Base-by-base conservation (phyloP, 2,797 vertebrate genomes). In the Alauda arvensis region DNA sequence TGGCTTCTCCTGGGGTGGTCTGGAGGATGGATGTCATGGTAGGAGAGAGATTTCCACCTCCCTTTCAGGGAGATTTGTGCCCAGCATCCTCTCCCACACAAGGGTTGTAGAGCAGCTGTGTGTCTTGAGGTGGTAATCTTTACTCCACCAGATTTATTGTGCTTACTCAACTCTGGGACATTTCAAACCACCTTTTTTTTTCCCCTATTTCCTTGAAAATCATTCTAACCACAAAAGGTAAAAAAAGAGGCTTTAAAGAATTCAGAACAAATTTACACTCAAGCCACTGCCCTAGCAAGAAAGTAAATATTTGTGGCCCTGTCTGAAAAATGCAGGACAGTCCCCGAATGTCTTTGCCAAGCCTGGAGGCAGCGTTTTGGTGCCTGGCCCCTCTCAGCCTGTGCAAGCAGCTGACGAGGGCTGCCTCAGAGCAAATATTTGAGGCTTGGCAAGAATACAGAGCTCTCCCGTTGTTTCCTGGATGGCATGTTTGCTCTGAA, bases 401-500 rank as follows among this genome's bases (percentile, higher is more conserved):
- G 23, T 29, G 43, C 60, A 52, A 94, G 72, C 79, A 96, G 69
- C 84, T 94, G 81, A 76, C 1, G 9, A 56, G 39, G n/a, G 63
- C 71, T 69, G 61, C n/a, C 56, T 85, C 81, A 75, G 45, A 90
- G 89, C 77, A 94, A 93, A 88, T 91, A 93, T 92, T 89, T 94
- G 91, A 86, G 80, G 51, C 79, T 89, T 95, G 88, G 74, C 77
- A 94, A 18, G 76, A 91, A 63, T 78, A 89, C 4, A 8, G 63
- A 25, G 61, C 69, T 85, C 77, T 87, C 49, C 52, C 28, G 18
- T 70, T 1, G 5, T 85, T 89, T 94, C 69, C 81, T 71, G 56
- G 51, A 88, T 65, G 83, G 57, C 48, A 66, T 82, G 82, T 90
- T 94, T 94, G 79, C 60, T 92, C 59, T 89, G 61, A 93, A 57